These are phyloP conservation scores for Strongylocentrotus purpuratus DNA, from an alignment of 35 echinoderm and acorn worm genomes.

Conservation along the genomic window DNA sequence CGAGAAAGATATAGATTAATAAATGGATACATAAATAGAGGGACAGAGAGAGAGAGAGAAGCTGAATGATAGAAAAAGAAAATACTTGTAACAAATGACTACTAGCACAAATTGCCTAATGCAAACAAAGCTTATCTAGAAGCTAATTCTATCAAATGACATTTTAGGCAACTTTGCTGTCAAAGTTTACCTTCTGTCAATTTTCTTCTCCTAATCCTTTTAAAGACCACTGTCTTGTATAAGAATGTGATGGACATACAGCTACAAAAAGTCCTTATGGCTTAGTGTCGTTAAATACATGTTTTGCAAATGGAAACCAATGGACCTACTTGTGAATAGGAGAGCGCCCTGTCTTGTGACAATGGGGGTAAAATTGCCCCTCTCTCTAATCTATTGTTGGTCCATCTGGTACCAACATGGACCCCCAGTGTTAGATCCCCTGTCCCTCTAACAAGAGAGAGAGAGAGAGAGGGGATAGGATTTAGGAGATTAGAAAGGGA, in stretches of 20 bases:
- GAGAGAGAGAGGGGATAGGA: neutral
- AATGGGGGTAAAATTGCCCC: conserved; percentile 1
- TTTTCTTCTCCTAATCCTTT: neutral
- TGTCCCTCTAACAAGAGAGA: neutral
- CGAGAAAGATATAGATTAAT: neutral
- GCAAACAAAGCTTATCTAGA: neutral
- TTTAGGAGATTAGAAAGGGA: neutral
- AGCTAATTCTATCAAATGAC: neutral
- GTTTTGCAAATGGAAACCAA: neutral
- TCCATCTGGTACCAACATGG: neutral
- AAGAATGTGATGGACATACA: neutral
- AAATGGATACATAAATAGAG: neutral
- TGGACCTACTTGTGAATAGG: neutral
- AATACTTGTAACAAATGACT: neutral
- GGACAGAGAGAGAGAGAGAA: neutral
- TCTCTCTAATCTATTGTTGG: neutral
- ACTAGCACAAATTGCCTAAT: no score
- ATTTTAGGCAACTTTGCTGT: neutral
- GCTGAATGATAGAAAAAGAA: neutral
- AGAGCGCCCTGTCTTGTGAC: neutral
- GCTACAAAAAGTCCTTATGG: neutral
- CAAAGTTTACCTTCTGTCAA: neutral
- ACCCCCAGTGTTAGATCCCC: neutral
- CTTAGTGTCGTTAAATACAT: neutral
- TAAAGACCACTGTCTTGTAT: neutral